Base-by-base conservation (phyloP, 2,888 invertebrate genomes). In the Hydroisotoma schaefferi region DNA sequence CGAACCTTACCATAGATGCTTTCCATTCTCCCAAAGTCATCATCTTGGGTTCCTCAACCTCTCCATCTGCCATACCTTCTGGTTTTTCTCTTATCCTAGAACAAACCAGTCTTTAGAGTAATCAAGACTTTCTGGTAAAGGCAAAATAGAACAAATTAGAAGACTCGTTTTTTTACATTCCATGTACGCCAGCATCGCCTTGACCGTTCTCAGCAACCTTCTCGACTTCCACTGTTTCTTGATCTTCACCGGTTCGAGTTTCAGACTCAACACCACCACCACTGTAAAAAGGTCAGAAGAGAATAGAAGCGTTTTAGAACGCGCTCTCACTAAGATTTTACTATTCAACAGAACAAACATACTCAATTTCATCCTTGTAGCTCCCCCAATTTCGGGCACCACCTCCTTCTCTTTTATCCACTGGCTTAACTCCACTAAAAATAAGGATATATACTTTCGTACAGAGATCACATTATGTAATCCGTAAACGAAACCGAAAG, bases 361-460 rank as follows among this genome's bases (percentile, higher is more conserved):
- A 84, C 82, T 87, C 90, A 74, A 93, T 85, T 73, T 93, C 90
- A 78, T 94, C 93, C 80, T 89, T 90, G 74, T 90, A 84, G 69
- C 88, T 90, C 73, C 94, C 94, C 94, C 95, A 95, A 81, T 95
- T 95, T 78, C 92, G 92, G 71, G 92, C 87, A 69, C 94, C 95
- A 77, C 86, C 89, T 73, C 94, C 94, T 74, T 94, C 94, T 72
- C 90, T 87, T 80, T 95, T 95, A 78, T 94, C 94, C 74, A 91
- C 84, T 67, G 92, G 84, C 80, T 94, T 94, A 69, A 94, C 87
- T 75, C 94, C 93, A 76, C 83, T 84, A 80, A 77, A 81, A 81
- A 29, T 53, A 28, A 23, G 54, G 61, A 43, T 52, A 44, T 38
- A 18, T 6, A 47, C 18, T 47, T 5, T 25, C 4, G 18, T 27